These are phyloP conservation scores for Crossocerus cetratus DNA, from an alignment of 2,888 invertebrate genomes.

Conservation along the genomic window DNA sequence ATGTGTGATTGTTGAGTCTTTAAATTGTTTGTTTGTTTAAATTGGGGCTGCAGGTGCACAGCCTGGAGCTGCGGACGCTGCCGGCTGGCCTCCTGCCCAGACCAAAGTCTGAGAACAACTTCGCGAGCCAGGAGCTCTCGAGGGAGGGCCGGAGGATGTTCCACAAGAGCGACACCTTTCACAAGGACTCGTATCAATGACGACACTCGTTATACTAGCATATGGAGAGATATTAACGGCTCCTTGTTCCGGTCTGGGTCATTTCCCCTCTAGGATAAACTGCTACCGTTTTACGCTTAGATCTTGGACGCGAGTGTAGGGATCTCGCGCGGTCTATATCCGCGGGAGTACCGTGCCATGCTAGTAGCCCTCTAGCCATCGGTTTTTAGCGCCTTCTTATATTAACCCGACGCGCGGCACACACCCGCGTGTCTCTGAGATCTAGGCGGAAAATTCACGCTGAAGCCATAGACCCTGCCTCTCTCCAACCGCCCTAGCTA, in stretches of 20 bases:
- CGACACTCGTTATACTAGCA: conserved; percentile 85
- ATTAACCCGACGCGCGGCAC: conserved; percentile 55
- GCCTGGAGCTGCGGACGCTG: conserved; percentile 83
- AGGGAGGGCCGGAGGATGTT: conserved; percentile 79
- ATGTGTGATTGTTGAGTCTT: no score
- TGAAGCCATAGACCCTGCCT: conserved; percentile 10
- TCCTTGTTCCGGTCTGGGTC: conserved; percentile 49
- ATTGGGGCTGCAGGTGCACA: conserved; percentile 85
- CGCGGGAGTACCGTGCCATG: conserved; percentile 56
- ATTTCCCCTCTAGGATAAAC: conserved; percentile 25
- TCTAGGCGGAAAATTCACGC: conserved; percentile 38
- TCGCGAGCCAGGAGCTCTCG: conserved; percentile 81
- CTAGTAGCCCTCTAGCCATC: conserved; percentile 59
- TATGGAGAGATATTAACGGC: conserved; percentile 74
- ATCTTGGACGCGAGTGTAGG: conserved; percentile 54
- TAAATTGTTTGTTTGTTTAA: no score
- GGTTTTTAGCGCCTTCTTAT: conserved; percentile 61
- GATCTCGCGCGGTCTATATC: conserved; percentile 55
- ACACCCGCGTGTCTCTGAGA: conserved; percentile 48
- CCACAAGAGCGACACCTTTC: conserved; percentile 89
- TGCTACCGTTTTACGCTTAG: conserved; percentile 38
- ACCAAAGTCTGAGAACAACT: conserved; percentile 91
- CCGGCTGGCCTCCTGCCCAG: conserved; percentile 83
- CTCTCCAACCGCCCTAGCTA: conserved; percentile 38
- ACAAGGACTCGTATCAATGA: conserved; percentile 86